A percentile compares a stretch with the other conserved stretches of the same genome.
These are phyloP conservation scores for Myripristis murdjan DNA, from an alignment of 2,797 vertebrate genomes.

Conservation along the genomic window DNA sequence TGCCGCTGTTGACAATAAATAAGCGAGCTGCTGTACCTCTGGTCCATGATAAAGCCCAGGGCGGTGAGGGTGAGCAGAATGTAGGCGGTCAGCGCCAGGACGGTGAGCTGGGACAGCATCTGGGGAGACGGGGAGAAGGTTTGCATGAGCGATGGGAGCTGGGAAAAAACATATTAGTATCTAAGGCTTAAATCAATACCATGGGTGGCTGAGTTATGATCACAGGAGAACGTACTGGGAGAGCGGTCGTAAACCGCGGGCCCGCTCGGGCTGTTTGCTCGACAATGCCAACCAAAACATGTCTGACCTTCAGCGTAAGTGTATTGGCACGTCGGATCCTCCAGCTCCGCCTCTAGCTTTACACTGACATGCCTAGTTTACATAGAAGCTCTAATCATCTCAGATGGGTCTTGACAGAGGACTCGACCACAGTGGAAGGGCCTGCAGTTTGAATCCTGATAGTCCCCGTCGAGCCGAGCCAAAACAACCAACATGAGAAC, in stretches of 20 bases:
- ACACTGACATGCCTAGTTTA: slow-evolving; percentile 59
- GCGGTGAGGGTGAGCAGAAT: slow-evolving; percentile 91
- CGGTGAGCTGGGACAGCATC: slow-evolving; percentile 85
- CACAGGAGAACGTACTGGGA: slow-evolving; percentile 58
- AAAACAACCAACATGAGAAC: slow-evolving; percentile 60
- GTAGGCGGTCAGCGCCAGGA: slow-evolving; percentile 87
- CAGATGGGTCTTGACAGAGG: slow-evolving; percentile 53
- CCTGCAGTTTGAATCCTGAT: slow-evolving; percentile 51
- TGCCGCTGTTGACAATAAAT: not conserved
- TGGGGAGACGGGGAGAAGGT: slow-evolving; percentile 54
- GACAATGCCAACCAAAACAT: slow-evolving; percentile 70
- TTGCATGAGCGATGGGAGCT: slow-evolving; percentile 36
- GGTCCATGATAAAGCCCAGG: slow-evolving; percentile 91
- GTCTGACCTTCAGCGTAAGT: slow-evolving; percentile 65
- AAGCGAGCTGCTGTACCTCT: slow-evolving; percentile 84
- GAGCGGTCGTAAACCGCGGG: slow-evolving; percentile 51
- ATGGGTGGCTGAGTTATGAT: slow-evolving; percentile 51
- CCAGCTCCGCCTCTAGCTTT: slow-evolving; percentile 44
- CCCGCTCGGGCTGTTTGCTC: slow-evolving; percentile 53
- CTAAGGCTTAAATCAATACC: slow-evolving; percentile 62
- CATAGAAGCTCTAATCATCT: slow-evolving; percentile 49
- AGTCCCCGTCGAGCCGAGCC: slow-evolving; percentile 52
- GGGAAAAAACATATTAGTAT: slow-evolving; percentile 56
- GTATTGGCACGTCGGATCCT: slow-evolving; percentile 49
- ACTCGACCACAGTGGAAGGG: slow-evolving; percentile 59